Percentiles rank a stretch among this genome's conserved stretches.
phyloP scores from a whole-genome alignment of 1,140 invertebrate genomes.

The Ceratosolen solmsi region DNA sequence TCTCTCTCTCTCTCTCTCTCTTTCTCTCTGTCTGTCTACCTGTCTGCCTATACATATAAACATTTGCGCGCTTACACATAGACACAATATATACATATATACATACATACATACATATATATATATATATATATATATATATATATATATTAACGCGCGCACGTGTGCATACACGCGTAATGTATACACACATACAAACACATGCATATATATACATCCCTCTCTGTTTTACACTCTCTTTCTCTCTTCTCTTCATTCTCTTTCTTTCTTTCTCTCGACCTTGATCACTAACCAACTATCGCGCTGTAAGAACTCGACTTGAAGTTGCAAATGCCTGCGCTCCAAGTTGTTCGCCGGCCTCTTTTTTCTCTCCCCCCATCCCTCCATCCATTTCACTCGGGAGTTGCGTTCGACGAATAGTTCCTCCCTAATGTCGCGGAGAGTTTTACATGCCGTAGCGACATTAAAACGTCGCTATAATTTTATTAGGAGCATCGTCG shows the following conservation, averaged over 20 bases:
- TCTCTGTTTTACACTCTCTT: conserved; percentile 10
- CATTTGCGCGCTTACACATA: too few species aligned
- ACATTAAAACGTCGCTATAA: neutral
- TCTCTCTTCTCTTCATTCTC: conserved; percentile 19
- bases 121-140: too few species aligned
- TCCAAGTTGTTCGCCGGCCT: neutral
- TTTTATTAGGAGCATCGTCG: neutral
- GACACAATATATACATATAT: too few species aligned
- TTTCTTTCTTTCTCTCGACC: conserved; percentile 22
- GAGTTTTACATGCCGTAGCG: neutral
- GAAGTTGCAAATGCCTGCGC: conserved; percentile 24
- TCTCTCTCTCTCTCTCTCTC: neutral
- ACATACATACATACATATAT: too few species aligned
- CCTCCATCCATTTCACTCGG: neutral
- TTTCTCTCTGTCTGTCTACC: neutral
- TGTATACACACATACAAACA: too few species aligned
- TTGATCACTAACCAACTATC: conserved; percentile 25
- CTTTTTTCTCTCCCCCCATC: neutral
- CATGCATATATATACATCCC: too few species aligned
- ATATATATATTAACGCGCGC: too few species aligned
- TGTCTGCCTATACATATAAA: too few species aligned
- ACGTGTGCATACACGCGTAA: too few species aligned
- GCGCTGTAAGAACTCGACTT: conserved; percentile 18
- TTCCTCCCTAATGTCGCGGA: conserved; percentile 1
- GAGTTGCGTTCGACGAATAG: neutral